phyloP scores from a whole-genome alignment of 2,797 vertebrate species.

The Oreortyx pictus region DNA sequence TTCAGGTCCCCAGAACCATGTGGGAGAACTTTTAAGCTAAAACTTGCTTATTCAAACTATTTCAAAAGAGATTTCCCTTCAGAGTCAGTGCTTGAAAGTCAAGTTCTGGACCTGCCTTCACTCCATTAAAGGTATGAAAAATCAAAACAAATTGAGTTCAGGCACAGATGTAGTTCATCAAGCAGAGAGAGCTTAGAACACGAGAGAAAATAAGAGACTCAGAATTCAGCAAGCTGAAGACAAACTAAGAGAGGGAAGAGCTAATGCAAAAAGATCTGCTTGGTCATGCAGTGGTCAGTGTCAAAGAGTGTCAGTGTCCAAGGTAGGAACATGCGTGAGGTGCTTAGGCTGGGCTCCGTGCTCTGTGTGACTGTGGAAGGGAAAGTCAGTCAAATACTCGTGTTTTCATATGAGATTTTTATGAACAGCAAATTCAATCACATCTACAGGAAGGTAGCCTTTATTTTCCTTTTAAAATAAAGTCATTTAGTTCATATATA shows the following conservation, averaged over 20 bases:
- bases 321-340: not conserved
- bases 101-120: not conserved
- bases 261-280: not conserved
- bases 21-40: not conserved
- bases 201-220: not conserved
- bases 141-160: not conserved
- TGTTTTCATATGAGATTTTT: not conserved
- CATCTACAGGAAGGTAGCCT: not conserved
- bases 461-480: not conserved
- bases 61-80: not conserved
- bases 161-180: rapidly evolving
- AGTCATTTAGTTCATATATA: not conserved
- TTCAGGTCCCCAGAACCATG: not conserved
- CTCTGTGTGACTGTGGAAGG: not conserved
- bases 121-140: not conserved
- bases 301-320: not conserved
- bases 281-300: not conserved
- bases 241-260: not conserved
- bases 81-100: not conserved
- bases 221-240: not conserved
- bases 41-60: not conserved
- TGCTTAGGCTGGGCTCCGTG: not conserved
- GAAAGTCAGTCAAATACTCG: not conserved
- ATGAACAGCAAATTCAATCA: not conserved
- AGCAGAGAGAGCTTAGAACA: not conserved